Percentiles rank a stretch among this genome's conserved stretches.
Conservation (phyloP, 1,140 invertebrate species). For the Agrilus planipennis region DNA sequence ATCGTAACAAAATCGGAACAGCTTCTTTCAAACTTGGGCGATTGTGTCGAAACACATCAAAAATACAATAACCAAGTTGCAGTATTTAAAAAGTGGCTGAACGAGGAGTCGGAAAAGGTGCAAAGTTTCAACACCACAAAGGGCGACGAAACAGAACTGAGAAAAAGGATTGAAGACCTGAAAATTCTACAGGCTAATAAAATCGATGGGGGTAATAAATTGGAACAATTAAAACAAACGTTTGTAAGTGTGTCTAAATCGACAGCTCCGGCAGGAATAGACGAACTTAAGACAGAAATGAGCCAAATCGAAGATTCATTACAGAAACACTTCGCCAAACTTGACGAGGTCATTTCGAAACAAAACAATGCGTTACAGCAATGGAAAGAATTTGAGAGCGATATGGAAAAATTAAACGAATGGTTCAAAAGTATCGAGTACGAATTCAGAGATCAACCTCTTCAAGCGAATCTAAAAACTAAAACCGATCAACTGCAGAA, state of each 20-base stretch:
- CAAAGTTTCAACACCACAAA: slow-evolving; percentile 62
- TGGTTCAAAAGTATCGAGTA: slow-evolving; percentile 80
- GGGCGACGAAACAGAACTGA: slow-evolving; percentile 70
- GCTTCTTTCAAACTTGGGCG: slow-evolving; percentile 71
- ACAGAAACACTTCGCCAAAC: slow-evolving; percentile 49
- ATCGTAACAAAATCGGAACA: slow-evolving; percentile 81
- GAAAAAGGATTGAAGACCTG: slow-evolving; percentile 57
- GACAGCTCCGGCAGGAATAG: slow-evolving; percentile 67
- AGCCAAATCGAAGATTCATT: slow-evolving; percentile 52
- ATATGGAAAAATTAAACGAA: slow-evolving; percentile 62
- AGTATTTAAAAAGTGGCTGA: slow-evolving; percentile 67
- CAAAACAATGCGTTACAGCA: slow-evolving; percentile 62
- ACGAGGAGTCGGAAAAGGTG: slow-evolving; percentile 62
- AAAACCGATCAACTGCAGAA: slow-evolving; percentile 65
- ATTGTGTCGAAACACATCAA: slow-evolving; percentile 76
- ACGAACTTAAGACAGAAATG: slow-evolving; percentile 61
- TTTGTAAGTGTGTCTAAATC: slow-evolving; percentile 61
- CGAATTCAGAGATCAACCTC: slow-evolving; percentile 70
- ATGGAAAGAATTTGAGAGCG: slow-evolving; percentile 80
- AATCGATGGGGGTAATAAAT: slow-evolving; percentile 54
- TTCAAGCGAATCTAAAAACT: slow-evolving; percentile 67
- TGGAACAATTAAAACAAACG: slow-evolving; percentile 56
- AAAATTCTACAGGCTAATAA: slow-evolving; percentile 58
- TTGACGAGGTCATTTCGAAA: slow-evolving; percentile 49
- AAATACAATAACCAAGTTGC: slow-evolving; percentile 60